These are phyloP conservation scores for Apamea anceps DNA, from an alignment of 2,888 invertebrate species.

Conservation along the genomic window DNA sequence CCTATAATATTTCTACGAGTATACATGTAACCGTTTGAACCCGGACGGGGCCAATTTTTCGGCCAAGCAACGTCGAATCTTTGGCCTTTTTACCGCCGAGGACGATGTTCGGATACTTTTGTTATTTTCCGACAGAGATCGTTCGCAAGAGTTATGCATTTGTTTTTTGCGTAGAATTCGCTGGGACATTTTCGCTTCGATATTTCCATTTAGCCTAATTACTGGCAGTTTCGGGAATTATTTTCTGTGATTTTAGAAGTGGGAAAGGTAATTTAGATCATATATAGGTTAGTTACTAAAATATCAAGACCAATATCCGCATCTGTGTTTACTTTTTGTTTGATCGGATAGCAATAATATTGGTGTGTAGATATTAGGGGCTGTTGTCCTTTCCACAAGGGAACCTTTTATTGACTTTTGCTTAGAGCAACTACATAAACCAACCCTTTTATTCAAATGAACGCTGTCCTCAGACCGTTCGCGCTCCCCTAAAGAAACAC, in stretches of 20 bases:
- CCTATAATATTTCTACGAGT: slow-evolving; percentile 17
- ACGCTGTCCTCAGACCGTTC: slow-evolving; percentile 12
- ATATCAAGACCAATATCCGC: not conserved
- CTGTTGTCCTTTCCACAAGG: slow-evolving; percentile 18
- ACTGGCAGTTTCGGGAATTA: not conserved
- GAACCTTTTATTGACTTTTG: slow-evolving; percentile 30
- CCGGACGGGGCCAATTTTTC: slow-evolving; percentile 55
- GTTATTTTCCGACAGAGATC: slow-evolving; percentile 61
- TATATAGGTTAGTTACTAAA: not conserved
- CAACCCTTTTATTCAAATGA: slow-evolving; percentile 54
- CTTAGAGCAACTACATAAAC: slow-evolving; percentile 36
- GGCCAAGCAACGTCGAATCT: slow-evolving; percentile 53
- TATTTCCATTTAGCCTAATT: slow-evolving; percentile 22
- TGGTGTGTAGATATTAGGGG: not conserved
- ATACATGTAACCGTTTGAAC: slow-evolving; percentile 44
- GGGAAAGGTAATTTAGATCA: not conserved
- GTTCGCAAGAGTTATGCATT: slow-evolving; percentile 66
- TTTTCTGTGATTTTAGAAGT: slow-evolving; percentile 6
- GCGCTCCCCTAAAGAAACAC: slow-evolving; percentile 36
- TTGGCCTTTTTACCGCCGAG: slow-evolving; percentile 60
- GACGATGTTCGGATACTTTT: slow-evolving; percentile 58
- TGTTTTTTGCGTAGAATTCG: slow-evolving; percentile 59
- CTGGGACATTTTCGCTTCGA: slow-evolving; percentile 6
- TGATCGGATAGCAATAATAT: slow-evolving; percentile 18
- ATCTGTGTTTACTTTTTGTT: slow-evolving; percentile 10